Evolutionary conservation across 2,113 vertebrate genomes (phyloP), one percentile per base, ranked within the genome.

Genomic region (Salvelinus alpinus): DNA sequence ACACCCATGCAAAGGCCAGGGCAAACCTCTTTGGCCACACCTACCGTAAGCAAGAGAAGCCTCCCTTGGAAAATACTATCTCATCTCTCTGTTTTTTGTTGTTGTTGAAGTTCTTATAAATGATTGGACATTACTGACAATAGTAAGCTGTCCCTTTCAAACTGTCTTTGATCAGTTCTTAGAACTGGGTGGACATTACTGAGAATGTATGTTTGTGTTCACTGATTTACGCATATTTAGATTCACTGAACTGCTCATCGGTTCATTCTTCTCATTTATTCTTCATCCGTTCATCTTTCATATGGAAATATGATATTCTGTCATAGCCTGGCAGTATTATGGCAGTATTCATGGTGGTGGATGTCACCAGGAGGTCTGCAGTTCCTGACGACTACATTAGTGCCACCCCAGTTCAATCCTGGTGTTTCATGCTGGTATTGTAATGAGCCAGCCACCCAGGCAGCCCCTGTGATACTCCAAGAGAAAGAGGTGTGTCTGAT

Each of bases 401-500:
- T 11, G 9, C 25, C 48, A 51, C 64, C 67, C 66, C 27, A 48
- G 54, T 20, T 44, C 38, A 44, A 44, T 9, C 38, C 38, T 44
- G 9, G 54, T 13, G 65, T 69, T 18, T 66, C 65, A 51, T 25
- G 51, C 74, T 69, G 74, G 44, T 51, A 11, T 59, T 75, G 47
- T 59, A 48, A 75, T 75, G 51, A 29, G 31, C 31, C 65, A 68
- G 47, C 74, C 57, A 44, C 47, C 14, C 62, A 47, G 44, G 34
- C 72, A 16, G 64, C 57, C 73, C 44, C 18, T 51, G 60, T 65
- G 65, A 69, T 29, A 51, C 5, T 12, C 29, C 1, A 27, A 34
- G 64, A 22, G 74, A 51, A 29, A 57, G 65, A 47, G 29, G 74
- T 54, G 18, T 57, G 65, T 22, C 64, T 66, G 73, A 66, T 73